Base-by-base conservation (phyloP, 2,113 vertebrate genomes). In the Eretmochelys imbricata region DNA sequence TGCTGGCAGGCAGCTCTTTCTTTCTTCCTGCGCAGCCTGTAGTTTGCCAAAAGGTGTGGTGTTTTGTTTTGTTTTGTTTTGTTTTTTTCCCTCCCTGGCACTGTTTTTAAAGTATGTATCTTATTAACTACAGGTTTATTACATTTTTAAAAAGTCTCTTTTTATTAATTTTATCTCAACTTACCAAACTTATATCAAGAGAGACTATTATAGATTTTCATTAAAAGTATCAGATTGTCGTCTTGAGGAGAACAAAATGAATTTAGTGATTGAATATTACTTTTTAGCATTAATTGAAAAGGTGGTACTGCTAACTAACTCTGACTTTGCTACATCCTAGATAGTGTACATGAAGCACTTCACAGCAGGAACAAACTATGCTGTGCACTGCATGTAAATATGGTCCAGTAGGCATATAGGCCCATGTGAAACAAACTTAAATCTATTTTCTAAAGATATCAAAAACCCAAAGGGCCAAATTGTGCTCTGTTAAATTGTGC, bases 51-150 rank as follows among this genome's bases (percentile, higher is more conserved):
- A 93, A 88, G 88, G 20, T 53, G 75, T 93, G 88, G 20, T 53
- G 75, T 93, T 96, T 51, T 93, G 51, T 16, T 20, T 53, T 42
- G 51, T 16, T 20, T 53, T 42, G 42, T 17, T 51, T 51, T 17
- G 5, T 80, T 96, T 59, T 59, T 27, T 29, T 57, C 25, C 17
- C 57, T 62, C 84, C 89, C 93, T 91, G 83, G 31, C 62, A 86
- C 48, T 93, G 91, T 95, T 98, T 94, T 92, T 94, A n/a, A 75
- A 69, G 69, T 89, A 49, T 94, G 24, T 86, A 1, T 95, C 95
- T 96, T 78, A 62, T 87, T 94, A 94, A 80, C 72, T 97, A 79
- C 51, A 80, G 54, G 80, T 85, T 94, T 69, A 16, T 76, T 91
- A 11, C 87, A 29, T 84, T 86, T 97, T 90, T 96, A 90, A 46